phyloP scores from a whole-genome alignment of 2,113 vertebrate genomes.

The Rhineura floridana region DNA sequence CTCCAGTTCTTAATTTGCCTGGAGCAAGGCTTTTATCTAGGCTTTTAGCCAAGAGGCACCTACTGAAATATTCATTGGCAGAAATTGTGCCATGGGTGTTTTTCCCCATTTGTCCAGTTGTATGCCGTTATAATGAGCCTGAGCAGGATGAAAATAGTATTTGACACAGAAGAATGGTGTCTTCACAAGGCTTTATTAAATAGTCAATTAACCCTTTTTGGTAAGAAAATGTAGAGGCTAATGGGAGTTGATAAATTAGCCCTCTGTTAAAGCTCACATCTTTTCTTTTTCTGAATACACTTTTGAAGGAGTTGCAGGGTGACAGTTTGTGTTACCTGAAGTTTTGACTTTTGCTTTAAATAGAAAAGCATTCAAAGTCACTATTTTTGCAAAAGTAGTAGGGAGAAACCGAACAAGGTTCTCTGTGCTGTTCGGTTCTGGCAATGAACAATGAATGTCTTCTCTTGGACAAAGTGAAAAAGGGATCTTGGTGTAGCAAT shows the following conservation, averaged over 20 bases:
- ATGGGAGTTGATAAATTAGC: slow-evolving; percentile 38
- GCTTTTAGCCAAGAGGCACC: slow-evolving; percentile 84
- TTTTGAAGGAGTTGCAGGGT: neutral
- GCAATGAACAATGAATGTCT: neutral
- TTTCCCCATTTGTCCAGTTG: slow-evolving; percentile 79
- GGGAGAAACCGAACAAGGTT: neutral
- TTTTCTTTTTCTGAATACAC: slow-evolving; percentile 6
- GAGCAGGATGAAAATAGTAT: slow-evolving; percentile 69
- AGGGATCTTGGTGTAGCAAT: neutral
- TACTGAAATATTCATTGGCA: slow-evolving; percentile 83
- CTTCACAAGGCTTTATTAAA: slow-evolving; percentile 65
- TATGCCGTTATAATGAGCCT: slow-evolving; percentile 74
- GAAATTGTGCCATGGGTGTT: slow-evolving; percentile 81
- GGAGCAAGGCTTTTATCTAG: slow-evolving; percentile 83
- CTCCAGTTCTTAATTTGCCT: slow-evolving; percentile 79
- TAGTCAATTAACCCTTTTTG: slow-evolving; percentile 70
- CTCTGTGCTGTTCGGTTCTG: neutral
- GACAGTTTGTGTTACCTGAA: neutral
- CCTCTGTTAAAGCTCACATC: neutral
- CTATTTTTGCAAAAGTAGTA: neutral
- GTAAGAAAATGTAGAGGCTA: slow-evolving; percentile 32
- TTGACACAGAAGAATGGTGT: slow-evolving; percentile 66
- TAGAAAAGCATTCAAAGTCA: neutral
- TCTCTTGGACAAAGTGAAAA: neutral
- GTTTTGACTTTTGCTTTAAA: neutral